A percentile compares a stretch with the other conserved stretches of the same genome.
Evolutionary conservation across 1,140 invertebrate species (phyloP).

Genomic region (Anastrepha ludens): DNA sequence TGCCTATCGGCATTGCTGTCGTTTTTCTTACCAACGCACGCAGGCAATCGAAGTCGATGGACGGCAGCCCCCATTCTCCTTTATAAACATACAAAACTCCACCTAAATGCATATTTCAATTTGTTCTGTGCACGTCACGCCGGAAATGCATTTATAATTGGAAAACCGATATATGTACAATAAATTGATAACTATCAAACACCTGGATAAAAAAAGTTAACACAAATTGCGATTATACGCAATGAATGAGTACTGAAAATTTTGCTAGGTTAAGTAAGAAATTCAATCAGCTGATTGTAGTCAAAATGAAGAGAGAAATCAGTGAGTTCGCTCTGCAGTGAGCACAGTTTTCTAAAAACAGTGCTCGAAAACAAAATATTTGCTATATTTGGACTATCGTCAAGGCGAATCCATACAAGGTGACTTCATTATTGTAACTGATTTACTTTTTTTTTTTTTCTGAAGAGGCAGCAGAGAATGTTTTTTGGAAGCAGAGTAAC

Average conservation of each 20-base stretch:
- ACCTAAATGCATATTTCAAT: constrained; percentile 53
- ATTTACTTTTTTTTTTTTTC: no score
- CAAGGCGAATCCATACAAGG: no score
- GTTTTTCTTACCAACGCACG: constrained; percentile 83
- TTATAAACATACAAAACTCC: constrained; percentile 82
- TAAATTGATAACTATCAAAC: not conserved
- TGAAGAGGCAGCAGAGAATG: no score
- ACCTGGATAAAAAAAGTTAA: not conserved
- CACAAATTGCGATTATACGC: not conserved
- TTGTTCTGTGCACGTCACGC: not conserved
- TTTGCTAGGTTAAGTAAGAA: constrained; percentile 12
- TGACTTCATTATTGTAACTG: no score
- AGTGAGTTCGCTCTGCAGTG: not conserved
- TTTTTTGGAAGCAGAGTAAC: no score
- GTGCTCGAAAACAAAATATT: not conserved
- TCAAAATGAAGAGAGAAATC: not conserved
- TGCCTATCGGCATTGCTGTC: constrained; percentile 57
- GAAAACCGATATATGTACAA: not conserved
- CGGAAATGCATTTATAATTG: constrained; percentile 18
- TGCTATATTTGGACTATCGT: not conserved
- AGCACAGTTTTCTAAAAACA: not conserved
- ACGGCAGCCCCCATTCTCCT: constrained; percentile 89
- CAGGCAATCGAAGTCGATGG: constrained; percentile 86
- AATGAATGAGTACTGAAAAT: constrained; percentile 31
- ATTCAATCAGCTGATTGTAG: constrained; percentile 32